A percentile compares a stretch with the other conserved stretches of the same genome.
These are phyloP conservation scores for Phacellophora camtschatica DNA, from an alignment of 30 jellyfish, hydroid and myxozoan genomes.

Conservation along the genomic window DNA sequence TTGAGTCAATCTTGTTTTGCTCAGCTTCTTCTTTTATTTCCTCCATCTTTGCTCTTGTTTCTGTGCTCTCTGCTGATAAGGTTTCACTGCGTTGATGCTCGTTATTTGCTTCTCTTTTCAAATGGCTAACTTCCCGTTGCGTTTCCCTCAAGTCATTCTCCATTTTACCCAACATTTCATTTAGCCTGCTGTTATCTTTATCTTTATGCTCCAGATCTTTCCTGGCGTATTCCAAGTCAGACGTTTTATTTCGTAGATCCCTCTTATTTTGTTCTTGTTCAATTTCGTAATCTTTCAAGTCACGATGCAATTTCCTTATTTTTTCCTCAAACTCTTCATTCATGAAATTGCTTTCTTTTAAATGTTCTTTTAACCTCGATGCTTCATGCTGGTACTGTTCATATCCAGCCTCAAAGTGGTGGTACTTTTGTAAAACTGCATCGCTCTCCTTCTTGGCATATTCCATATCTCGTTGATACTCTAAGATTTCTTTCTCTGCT, in stretches of 20 bases:
- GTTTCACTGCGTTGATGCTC: constrained; percentile 33
- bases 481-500: constrained; percentile 35
- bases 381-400: constrained; percentile 44
- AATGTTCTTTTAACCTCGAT: constrained; percentile 32
- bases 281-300: constrained; percentile 33
- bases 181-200: constrained; percentile 40
- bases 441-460: constrained; percentile 19
- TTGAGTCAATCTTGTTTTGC: constrained; percentile 3
- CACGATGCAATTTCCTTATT: constrained; percentile 37
- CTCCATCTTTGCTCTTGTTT: background rate
- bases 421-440: constrained; percentile 21
- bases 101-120: constrained; percentile 2
- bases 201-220: constrained; percentile 44
- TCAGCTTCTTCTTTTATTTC: constrained; percentile 36
- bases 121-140: background rate
- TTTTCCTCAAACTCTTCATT: constrained; percentile 50
- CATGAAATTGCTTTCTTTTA: constrained; percentile 5
- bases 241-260: constrained; percentile 16
- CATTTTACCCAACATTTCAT: constrained; percentile 24
- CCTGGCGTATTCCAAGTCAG: constrained; percentile 35
- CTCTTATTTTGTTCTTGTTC: constrained; percentile 16
- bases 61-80: constrained; percentile 21
- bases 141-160: constrained; percentile 55
- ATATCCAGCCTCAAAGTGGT: constrained; percentile 19
- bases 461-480: constrained; percentile 16